These are phyloP conservation scores for Alligator sinensis DNA, from an alignment of 2,113 vertebrate species.

Conservation along the genomic window DNA sequence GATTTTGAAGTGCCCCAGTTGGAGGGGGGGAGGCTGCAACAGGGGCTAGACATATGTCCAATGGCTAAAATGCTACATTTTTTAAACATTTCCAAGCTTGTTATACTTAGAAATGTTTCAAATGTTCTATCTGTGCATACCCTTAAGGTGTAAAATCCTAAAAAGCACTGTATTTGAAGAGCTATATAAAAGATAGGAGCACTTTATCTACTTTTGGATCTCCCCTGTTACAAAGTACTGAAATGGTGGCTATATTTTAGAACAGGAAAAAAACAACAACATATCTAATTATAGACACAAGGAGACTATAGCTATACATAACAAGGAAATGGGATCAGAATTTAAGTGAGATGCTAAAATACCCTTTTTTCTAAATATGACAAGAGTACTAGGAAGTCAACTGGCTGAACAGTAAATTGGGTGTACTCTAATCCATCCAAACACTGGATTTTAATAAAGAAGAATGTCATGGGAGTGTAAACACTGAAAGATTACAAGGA, in stretches of 20 bases:
- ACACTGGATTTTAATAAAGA: not conserved
- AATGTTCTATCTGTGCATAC: too few relatives aligned
- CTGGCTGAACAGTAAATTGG: not conserved
- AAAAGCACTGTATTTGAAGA: too few relatives aligned
- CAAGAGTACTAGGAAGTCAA: not conserved
- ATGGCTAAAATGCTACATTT: not conserved
- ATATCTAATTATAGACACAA: not conserved
- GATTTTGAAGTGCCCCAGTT: too few relatives aligned
- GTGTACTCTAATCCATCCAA: not conserved
- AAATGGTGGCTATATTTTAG: not conserved
- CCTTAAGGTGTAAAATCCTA: too few relatives aligned
- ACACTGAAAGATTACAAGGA: too few relatives aligned
- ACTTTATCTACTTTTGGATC: not conserved
- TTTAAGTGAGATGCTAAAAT: not conserved
- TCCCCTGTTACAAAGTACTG: too few relatives aligned
- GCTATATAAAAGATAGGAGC: not conserved
- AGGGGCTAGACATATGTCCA: not conserved
- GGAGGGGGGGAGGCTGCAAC: too few relatives aligned
- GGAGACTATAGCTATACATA: not conserved
- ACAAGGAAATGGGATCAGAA: not conserved
- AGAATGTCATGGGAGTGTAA: not conserved
- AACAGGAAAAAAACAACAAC: not conserved
- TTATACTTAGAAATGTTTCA: too few relatives aligned
- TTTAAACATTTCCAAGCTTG: not conserved
- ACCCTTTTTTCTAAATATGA: not conserved